Base-by-base conservation (phyloP, 2,888 invertebrate species). In the Drymonia ruficornis region DNA sequence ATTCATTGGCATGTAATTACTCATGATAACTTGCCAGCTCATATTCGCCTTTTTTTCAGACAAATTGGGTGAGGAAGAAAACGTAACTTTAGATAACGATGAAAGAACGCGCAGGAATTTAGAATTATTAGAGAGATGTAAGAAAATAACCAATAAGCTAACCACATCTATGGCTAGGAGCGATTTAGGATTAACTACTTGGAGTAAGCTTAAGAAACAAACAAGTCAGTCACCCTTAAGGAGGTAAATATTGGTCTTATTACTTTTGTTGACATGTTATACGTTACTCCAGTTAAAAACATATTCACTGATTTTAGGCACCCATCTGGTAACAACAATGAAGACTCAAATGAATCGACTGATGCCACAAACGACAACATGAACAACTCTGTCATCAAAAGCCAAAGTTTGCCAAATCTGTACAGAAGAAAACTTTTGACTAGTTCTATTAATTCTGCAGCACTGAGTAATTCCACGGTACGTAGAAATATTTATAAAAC, bases 101-200 rank as follows among this genome's bases (percentile, higher is more conserved):
- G 92, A 92, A 84, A 86, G 91, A 90, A 91, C 91, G 90, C 92
- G 91, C 91, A 92, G 92, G 88, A 92, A 92, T 83, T 89, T 92
- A 91, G 92, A 91, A 85, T 88, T 92, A 86, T 83, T 92, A 89
- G 90, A 91, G 63, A 86, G 90, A 85, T 92, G 92, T 91, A 91
- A 91, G 81, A 90, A 87, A 83, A 69, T 92, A 83, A 92, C 92
- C 49, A 86, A 87, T 86, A 90, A 88, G 81, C 80, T 95, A 84
- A 95, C 96, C 75, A 94, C 95, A 63, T 96, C 96, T 70, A 97
- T 98, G 97, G 96, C 96, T 61, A 96, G 96, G 82, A 97, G 97
- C 57, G 97, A 97, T 86, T 96, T 97, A 76, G 96, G 96, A 70
- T 96, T 97, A 87, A 97, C 97, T 67, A 97, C 97, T 45, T 97